A percentile compares a stretch with the other conserved stretches of the same genome.
Conservation (phyloP, 53 echinoderm and acorn worm species). For the Apostichopus leukothele region DNA sequence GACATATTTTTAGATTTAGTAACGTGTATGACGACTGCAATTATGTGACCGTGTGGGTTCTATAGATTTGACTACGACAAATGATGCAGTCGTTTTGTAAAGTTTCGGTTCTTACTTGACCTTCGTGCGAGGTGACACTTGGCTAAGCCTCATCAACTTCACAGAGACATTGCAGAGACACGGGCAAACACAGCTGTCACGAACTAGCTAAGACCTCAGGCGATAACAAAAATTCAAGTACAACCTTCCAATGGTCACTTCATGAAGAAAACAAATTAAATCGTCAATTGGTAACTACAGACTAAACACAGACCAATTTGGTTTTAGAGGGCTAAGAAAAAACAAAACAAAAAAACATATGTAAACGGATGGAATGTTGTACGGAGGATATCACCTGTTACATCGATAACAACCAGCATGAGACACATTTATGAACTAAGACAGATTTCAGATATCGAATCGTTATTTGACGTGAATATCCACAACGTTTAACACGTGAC, state of each 20-base stretch:
- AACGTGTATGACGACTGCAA: too few species aligned
- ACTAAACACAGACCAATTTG: slow-evolving; percentile 32
- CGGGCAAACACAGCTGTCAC: slow-evolving; percentile 31
- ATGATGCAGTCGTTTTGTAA: neutral
- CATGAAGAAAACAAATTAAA: slow-evolving; percentile 34
- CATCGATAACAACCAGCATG: neutral
- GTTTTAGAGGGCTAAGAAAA: neutral
- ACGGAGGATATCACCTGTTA: slow-evolving; percentile 12
- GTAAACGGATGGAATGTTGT: neutral
- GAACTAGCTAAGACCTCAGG: neutral
- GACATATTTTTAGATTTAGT: too few species aligned
- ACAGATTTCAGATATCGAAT: neutral
- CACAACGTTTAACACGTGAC: too few species aligned
- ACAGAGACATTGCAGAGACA: slow-evolving; percentile 14
- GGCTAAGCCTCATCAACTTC: slow-evolving; percentile 29
- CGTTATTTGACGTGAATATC: too few species aligned
- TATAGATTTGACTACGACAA: neutral
- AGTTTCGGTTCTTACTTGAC: neutral
- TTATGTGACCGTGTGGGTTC: neutral
- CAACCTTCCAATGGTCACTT: slow-evolving; percentile 8
- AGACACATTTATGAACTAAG: neutral
- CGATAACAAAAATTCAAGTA: slow-evolving; percentile 29
- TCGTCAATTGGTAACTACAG: slow-evolving; percentile 34
- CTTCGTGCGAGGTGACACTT: slow-evolving; percentile 26
- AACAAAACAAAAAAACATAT: neutral